A percentile compares a stretch with the other conserved stretches of the same genome.
Conservation (phyloP, 1,140 invertebrate species). For the Aradophagus sp. region DNA sequence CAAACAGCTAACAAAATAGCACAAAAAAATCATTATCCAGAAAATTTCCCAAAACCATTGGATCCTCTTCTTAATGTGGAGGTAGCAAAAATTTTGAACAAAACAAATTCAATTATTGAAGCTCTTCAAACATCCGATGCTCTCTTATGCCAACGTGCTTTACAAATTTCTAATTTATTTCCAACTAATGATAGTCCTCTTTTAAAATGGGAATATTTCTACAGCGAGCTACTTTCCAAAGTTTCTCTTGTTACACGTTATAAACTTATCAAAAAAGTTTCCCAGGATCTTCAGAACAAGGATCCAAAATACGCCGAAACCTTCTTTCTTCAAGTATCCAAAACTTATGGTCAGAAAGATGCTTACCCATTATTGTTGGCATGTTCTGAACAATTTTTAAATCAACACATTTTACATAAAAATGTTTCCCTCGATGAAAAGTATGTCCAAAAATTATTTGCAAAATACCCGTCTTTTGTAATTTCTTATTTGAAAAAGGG, state of each 20-base stretch:
- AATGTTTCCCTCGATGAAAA: too few relatives aligned
- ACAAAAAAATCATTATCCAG: neutral
- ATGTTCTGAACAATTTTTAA: constrained; percentile 53
- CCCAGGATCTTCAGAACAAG: constrained; percentile 20
- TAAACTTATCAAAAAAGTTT: constrained; percentile 56
- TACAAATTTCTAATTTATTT: constrained; percentile 61
- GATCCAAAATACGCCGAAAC: constrained; percentile 20
- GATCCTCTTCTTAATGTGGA: constrained; percentile 48
- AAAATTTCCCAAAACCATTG: constrained; percentile 44
- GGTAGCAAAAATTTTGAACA: constrained; percentile 47
- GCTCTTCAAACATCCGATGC: constrained; percentile 60
- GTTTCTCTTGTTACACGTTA: constrained; percentile 57
- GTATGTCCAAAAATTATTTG: constrained; percentile 31
- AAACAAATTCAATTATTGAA: constrained; percentile 43
- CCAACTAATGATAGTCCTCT: constrained; percentile 30
- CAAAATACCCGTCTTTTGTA: constrained; percentile 56
- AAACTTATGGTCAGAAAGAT: constrained; percentile 24
- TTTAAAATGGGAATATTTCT: constrained; percentile 57
- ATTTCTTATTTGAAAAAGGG: constrained; percentile 61
- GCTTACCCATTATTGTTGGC: constrained; percentile 33
- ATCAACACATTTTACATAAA: neutral
- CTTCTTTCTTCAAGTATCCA: constrained; percentile 6
- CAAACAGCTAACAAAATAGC: constrained; percentile 31
- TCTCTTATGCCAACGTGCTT: constrained; percentile 55
- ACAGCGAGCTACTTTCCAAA: constrained; percentile 47